Evolutionary conservation across 2,113 vertebrate genomes (phyloP).

Genomic region (Scopus umbretta): DNA sequence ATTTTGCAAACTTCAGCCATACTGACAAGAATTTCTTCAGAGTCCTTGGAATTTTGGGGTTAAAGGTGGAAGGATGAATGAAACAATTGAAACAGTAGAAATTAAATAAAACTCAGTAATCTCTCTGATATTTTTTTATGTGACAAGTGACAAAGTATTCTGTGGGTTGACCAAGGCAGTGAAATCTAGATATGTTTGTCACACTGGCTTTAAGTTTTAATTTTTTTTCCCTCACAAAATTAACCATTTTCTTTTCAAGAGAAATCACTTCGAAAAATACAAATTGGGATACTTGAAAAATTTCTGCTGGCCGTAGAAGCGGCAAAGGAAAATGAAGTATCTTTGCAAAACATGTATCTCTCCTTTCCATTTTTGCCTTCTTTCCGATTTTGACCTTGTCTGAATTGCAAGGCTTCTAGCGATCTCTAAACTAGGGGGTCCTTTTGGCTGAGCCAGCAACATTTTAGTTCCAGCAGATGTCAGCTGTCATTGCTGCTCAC

Average conservation of each 20-base stretch:
- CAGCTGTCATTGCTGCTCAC: neutral
- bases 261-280: neutral
- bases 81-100: neutral
- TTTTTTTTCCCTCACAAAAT: neutral
- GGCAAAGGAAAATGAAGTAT: neutral
- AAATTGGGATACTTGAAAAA: neutral
- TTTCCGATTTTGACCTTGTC: neutral
- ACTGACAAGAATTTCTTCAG: neutral
- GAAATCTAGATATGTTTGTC: neutral
- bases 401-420: neutral
- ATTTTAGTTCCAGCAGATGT: neutral
- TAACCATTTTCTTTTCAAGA: neutral
- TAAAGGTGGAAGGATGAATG: neutral
- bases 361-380: neutral
- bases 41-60: neutral
- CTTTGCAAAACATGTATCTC: neutral
- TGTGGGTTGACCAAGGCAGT: neutral
- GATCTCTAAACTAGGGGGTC: neutral
- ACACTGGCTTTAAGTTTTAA: neutral
- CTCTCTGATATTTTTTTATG: neutral
- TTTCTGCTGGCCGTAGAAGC: neutral
- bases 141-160: neutral
- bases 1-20: neutral
- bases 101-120: neutral
- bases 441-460: neutral